phyloP scores from a whole-genome alignment of 2,113 vertebrate genomes.

The Nothocercus julius region DNA sequence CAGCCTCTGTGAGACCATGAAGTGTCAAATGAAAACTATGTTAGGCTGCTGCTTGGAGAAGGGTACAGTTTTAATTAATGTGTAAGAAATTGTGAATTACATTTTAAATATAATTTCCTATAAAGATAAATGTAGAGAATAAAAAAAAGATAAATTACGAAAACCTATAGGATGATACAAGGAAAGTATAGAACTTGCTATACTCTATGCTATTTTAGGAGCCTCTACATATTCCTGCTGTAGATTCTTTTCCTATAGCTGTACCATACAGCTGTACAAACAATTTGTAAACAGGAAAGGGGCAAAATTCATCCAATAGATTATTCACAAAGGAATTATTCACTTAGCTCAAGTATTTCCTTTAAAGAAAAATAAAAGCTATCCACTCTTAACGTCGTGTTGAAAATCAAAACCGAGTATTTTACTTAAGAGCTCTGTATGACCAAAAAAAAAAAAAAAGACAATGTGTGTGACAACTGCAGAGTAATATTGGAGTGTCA shows the following conservation, averaged over 20 bases:
- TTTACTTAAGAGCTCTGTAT: constrained; percentile 1
- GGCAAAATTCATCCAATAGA: constrained; percentile 44
- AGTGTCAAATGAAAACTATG: background rate
- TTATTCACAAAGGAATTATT: constrained; percentile 54
- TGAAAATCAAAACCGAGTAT: background rate
- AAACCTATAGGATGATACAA: background rate
- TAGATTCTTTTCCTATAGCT: background rate
- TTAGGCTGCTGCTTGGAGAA: background rate
- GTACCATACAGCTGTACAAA: background rate
- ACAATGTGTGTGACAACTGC: background rate
- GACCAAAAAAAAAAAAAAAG: background rate
- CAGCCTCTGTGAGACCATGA: background rate
- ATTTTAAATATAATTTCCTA: accelerated
- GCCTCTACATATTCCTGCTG: background rate
- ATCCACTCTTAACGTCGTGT: background rate
- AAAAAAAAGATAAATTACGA: too few species aligned
- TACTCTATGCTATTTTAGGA: background rate
- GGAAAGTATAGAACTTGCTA: background rate
- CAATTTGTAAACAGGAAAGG: constrained; percentile 21
- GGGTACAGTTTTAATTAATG: background rate
- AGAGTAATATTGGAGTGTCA: background rate
- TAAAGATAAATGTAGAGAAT: background rate
- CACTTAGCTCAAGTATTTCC: constrained; percentile 1
- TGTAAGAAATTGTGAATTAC: background rate
- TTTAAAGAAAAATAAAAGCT: constrained; percentile 23